Evolutionary conservation across 2,113 vertebrate species (phyloP).

Genomic region (Epinephelus moara): DNA sequence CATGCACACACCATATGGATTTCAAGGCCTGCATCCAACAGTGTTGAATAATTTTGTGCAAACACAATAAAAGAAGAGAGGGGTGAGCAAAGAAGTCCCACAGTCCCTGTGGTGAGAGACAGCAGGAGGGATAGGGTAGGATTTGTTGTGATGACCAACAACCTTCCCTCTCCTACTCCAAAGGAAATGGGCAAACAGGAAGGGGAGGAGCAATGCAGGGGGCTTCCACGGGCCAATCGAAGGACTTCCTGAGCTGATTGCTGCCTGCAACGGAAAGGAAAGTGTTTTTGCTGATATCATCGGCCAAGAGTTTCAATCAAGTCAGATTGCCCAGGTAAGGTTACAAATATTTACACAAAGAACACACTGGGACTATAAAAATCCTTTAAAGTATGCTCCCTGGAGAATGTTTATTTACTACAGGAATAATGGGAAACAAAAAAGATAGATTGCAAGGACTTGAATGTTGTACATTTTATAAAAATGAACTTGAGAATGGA

Average conservation of each 20-base stretch:
- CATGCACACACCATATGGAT: conserved; percentile 10
- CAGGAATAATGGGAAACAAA: not conserved
- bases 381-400: not conserved
- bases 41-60: conserved; percentile 60
- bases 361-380: not conserved
- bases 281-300: conserved; percentile 88
- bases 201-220: conserved; percentile 65
- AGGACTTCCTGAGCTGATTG: conserved; percentile 94
- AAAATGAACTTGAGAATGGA: not conserved
- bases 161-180: conserved; percentile 44
- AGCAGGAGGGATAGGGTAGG: conserved; percentile 20
- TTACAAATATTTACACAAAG: not conserved
- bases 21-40: conserved; percentile 19
- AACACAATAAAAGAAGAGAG: conserved; percentile 55
- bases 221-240: conserved; percentile 87
- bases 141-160: conserved; percentile 37
- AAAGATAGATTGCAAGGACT: not conserved
- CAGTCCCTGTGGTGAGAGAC: conserved; percentile 41
- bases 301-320: conserved; percentile 82
- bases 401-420: not conserved
- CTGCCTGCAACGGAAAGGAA: conserved; percentile 90
- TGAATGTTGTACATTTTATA: not conserved
- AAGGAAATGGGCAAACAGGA: conserved; percentile 88
- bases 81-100: conserved; percentile 35
- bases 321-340: conserved; percentile 90